Percentiles rank a stretch among this genome's conserved stretches.
These are phyloP conservation scores for Cerastoderma edule DNA, from an alignment of 2,888 invertebrate species.

Conservation along the genomic window DNA sequence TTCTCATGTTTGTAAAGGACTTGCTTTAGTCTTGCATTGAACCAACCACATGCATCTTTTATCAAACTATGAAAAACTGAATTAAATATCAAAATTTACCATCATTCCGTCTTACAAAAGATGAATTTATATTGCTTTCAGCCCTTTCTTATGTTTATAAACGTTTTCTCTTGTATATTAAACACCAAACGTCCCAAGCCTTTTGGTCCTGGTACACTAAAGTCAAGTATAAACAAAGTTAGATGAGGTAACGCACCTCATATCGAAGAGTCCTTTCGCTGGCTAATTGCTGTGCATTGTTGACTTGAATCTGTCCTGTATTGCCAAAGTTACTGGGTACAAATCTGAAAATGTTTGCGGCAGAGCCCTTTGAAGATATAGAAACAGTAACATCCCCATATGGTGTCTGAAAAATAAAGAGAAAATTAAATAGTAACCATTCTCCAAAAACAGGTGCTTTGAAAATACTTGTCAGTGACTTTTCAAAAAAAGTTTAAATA, in stretches of 20 bases:
- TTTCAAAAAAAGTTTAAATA: background rate
- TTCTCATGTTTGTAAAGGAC: no score
- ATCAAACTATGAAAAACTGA: no score
- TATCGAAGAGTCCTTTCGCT: slow-evolving; percentile 58
- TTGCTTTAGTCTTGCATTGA: no score
- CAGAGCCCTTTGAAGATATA: slow-evolving; percentile 70
- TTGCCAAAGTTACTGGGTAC: slow-evolving; percentile 41
- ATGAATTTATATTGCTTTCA: no score
- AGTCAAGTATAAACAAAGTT: no score
- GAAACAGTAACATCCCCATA: slow-evolving; percentile 69
- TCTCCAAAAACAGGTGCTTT: background rate
- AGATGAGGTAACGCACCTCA: slow-evolving; percentile 59
- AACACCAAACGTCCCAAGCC: background rate
- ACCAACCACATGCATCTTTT: no score
- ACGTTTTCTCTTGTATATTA: no score
- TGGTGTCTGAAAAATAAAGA: slow-evolving; percentile 64
- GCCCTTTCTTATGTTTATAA: no score
- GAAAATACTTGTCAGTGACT: background rate
- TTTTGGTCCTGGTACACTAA: background rate
- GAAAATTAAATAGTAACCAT: background rate
- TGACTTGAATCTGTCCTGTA: slow-evolving; percentile 61
- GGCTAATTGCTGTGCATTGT: slow-evolving; percentile 62
- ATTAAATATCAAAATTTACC: no score
- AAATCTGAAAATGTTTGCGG: slow-evolving; percentile 67
- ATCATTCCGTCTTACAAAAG: no score